phyloP scores from a whole-genome alignment of 53 echinoderm and acorn worm species.

The Holothuria leucospilota region DNA sequence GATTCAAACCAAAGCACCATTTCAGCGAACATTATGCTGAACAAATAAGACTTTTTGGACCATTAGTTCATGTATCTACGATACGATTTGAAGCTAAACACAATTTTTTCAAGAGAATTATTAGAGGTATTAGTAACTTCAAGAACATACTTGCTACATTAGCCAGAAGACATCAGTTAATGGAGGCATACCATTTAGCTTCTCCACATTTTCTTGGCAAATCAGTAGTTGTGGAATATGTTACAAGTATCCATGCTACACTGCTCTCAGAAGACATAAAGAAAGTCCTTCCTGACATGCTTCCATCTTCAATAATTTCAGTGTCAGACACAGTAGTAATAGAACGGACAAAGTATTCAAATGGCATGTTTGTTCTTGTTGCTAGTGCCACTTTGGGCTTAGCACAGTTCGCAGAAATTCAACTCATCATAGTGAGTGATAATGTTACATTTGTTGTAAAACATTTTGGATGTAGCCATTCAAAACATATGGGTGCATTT shows the following conservation, averaged over 20 bases:
- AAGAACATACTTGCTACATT: slow-evolving; percentile 23
- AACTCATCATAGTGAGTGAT: neutral
- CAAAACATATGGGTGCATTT: neutral
- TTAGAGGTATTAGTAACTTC: neutral
- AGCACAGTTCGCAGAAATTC: slow-evolving; percentile 28
- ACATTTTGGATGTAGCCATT: neutral
- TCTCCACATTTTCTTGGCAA: neutral
- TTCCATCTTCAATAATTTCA: neutral
- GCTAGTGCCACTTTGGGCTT: neutral
- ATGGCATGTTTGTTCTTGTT: slow-evolving; percentile 27
- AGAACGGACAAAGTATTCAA: slow-evolving; percentile 28
- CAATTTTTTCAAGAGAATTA: slow-evolving; percentile 22
- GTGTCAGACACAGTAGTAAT: slow-evolving; percentile 14
- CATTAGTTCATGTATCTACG: neutral
- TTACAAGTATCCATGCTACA: too few species aligned
- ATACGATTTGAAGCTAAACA: slow-evolving; percentile 22
- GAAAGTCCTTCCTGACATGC: neutral
- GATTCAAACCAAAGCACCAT: slow-evolving; percentile 36
- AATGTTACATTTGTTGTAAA: slow-evolving; percentile 2
- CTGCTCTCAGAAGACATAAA: too few species aligned
- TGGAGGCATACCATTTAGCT: slow-evolving; percentile 3
- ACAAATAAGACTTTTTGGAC: slow-evolving; percentile 3
- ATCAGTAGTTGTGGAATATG: too few species aligned
- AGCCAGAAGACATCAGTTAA: neutral
- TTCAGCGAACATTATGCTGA: slow-evolving; percentile 13